phyloP scores from a whole-genome alignment of 2,888 invertebrate genomes.

The Spicauda simplicius region DNA sequence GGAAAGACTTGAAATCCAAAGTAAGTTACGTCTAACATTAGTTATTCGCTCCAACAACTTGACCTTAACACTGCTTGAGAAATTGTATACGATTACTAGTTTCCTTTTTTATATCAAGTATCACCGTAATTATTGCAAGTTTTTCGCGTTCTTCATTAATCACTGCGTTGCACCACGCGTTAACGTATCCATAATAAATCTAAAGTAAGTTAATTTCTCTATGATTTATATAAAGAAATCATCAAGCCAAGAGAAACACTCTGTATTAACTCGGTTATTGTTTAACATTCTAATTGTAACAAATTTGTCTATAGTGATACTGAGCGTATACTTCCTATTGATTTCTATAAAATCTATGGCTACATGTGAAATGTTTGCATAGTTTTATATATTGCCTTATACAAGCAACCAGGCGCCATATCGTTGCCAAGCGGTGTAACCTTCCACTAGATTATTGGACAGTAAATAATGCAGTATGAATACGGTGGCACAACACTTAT shows the following conservation, averaged over 20 bases:
- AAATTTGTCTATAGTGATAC: too few species aligned
- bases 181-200: background rate
- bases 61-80: conserved; percentile 34
- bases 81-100: conserved; percentile 29
- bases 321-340: too few species aligned
- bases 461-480: conserved; percentile 56
- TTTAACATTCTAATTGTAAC: too few species aligned
- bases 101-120: conserved; percentile 35
- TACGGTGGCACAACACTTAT: conserved; percentile 43
- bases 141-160: conserved; percentile 18
- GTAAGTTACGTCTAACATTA: conserved; percentile 75
- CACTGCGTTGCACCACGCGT: background rate
- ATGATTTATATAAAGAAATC: background rate
- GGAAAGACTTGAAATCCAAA: conserved; percentile 88
- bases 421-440: conserved; percentile 32
- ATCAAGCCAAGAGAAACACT: background rate
- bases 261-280: background rate
- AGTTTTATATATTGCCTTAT: background rate
- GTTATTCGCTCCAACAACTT: conserved; percentile 21
- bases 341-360: too few species aligned
- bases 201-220: background rate
- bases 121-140: conserved; percentile 28
- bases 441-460: conserved; percentile 53
- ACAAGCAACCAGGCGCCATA: conserved; percentile 8
- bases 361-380: too few species aligned